Conservation (phyloP, 2,888 invertebrate species). For the Cremastobaeus sp. region DNA sequence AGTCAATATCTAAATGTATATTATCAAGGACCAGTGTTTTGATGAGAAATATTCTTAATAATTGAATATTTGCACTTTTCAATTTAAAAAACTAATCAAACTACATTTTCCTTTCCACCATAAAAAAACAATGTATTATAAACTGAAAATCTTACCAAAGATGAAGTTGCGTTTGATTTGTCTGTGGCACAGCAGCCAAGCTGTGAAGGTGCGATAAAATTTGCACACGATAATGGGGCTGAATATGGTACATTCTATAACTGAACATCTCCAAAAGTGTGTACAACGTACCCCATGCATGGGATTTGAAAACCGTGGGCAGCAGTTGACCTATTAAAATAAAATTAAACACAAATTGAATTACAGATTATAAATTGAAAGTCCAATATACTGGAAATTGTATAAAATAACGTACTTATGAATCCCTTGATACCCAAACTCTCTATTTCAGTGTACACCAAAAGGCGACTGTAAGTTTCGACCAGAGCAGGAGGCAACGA, state of each 20-base stretch:
- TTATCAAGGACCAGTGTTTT: too few relatives aligned
- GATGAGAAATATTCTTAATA: too few relatives aligned
- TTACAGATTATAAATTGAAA: too few relatives aligned
- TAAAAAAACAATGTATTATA: background rate
- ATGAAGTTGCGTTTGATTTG: constrained; percentile 96
- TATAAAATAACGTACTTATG: constrained; percentile 89
- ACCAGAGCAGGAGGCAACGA: constrained; percentile 94
- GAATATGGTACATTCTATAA: constrained; percentile 96
- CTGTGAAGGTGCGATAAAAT: constrained; percentile 94
- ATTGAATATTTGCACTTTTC: too few relatives aligned
- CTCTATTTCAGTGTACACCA: constrained; percentile 98
- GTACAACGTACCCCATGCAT: constrained; percentile 97
- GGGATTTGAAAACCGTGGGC: constrained; percentile 93
- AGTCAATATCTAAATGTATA: constrained; percentile 1
- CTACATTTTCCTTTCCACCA: background rate
- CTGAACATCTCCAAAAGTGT: constrained; percentile 98
- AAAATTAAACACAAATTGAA: too few relatives aligned
- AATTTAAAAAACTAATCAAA: too few relatives aligned
- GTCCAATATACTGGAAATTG: too few relatives aligned
- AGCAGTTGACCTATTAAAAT: constrained; percentile 85
- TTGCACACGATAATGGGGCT: constrained; percentile 96
- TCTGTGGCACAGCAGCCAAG: constrained; percentile 93
- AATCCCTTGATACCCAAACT: constrained; percentile 97
- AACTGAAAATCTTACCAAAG: too few relatives aligned
- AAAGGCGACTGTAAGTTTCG: constrained; percentile 94